These are phyloP conservation scores for Fringilla coelebs DNA, from an alignment of 2,797 vertebrate genomes.

Conservation along the genomic window DNA sequence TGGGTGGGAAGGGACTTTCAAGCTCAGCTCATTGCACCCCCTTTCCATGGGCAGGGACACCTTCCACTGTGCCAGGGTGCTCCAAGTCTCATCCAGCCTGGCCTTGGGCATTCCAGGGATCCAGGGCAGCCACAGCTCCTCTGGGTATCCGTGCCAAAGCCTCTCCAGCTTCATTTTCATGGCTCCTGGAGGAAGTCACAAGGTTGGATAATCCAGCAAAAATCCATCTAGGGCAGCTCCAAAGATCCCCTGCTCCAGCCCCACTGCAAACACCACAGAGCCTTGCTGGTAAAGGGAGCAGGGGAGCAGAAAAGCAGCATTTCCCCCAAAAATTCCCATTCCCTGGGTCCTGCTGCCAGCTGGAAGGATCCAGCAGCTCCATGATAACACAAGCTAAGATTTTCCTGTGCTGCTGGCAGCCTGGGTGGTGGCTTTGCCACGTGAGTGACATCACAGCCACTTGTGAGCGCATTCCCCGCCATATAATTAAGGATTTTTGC, in stretches of 20 bases:
- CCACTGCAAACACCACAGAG: fast-evolving
- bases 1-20: not conserved
- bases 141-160: not conserved
- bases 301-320: not conserved
- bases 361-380: not conserved
- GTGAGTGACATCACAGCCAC: not conserved
- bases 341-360: not conserved
- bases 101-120: not conserved
- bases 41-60: not conserved
- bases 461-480: not conserved
- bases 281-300: not conserved
- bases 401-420: not conserved
- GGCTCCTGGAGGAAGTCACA: fast-evolving
- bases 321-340: not conserved
- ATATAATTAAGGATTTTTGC: not conserved
- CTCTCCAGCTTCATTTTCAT: fast-evolving
- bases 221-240: not conserved
- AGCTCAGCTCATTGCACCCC: not conserved
- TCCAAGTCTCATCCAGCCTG: fast-evolving
- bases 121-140: not conserved
- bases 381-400: not conserved
- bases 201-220: not conserved
- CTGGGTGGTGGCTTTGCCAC: slow-evolving; percentile 38
- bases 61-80: fast-evolving
- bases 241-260: not conserved